Base-by-base conservation (phyloP, 2,113 vertebrate species). In the Pampusana beccarii region DNA sequence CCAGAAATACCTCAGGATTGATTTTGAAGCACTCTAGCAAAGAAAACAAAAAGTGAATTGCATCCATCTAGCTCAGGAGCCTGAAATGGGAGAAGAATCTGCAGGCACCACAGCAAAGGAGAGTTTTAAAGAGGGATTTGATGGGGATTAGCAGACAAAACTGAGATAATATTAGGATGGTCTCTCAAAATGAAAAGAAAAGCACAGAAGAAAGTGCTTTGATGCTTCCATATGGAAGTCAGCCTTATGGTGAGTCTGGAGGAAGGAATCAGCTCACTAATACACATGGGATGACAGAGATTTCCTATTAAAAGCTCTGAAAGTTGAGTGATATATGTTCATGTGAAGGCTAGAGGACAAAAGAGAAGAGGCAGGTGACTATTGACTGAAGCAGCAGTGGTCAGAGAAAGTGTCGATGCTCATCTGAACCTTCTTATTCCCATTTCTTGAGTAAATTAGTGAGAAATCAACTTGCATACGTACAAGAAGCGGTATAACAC, bases 1-100 rank as follows among this genome's bases (percentile, higher is more conserved):
- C 67, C 79, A 94, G 90, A 92, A 96, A 96, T 31, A 94, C 75
- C 86, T 92, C 13, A 92, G 56, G 71, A 90, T 3, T 95, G 84
- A 94, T 94, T 95, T 88, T 90, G 54, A 93, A 95, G 90, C 60
- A 92, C 75, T 90, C 48, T 34, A 96, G 50, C 13, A 80, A 77
- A 90, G 82, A 90, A 93, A 94, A 93, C 50, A 90, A 69, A 72
- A 93, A 93, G n/a, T 82, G 36, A 89, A 88, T 38, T 87, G 62
- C 82, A 86, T 70, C 29, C 5, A 0, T 77, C 62, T 88, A 92
- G n/a, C 36, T 87, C 62, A 70, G 62, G 66, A 85, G 67, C 16
- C 40, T 77, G 48, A 88, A 90, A 92, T 9, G 13, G 42, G 18
- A 82, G 46, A 88, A 91, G 62, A 82, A 81, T 66, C 62, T 70